phyloP scores from a whole-genome alignment of 1,140 invertebrate genomes.

The Zaprionus nigranus region DNA sequence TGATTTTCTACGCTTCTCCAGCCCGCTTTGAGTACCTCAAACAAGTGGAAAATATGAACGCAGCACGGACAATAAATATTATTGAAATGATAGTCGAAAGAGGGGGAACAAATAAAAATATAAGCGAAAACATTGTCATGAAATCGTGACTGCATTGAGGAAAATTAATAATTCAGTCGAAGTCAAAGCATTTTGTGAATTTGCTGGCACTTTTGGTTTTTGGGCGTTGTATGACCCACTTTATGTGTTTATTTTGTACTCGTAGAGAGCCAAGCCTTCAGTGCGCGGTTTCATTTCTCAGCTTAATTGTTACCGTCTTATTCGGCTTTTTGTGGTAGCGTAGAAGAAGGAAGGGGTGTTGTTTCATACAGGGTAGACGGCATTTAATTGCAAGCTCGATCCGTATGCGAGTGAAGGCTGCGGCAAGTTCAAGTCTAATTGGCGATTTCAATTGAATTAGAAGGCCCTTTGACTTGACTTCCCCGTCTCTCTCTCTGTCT shows the following conservation, averaged over 20 bases:
- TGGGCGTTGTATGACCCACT: slow-evolving; percentile 68
- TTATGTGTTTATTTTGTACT: slow-evolving; percentile 33
- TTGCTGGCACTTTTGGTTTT: slow-evolving; percentile 28
- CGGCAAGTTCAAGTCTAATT: slow-evolving; percentile 42
- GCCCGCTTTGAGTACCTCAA: slow-evolving; percentile 44
- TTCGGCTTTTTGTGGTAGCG: background rate
- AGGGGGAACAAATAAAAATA: slow-evolving; percentile 42
- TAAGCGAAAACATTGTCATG: slow-evolving; percentile 57
- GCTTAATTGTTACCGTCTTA: slow-evolving; percentile 30
- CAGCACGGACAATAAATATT: slow-evolving; percentile 19
- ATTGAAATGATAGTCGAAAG: slow-evolving; percentile 15
- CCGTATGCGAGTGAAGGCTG: no score
- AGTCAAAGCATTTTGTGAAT: slow-evolving; percentile 12
- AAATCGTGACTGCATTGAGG: slow-evolving; percentile 67
- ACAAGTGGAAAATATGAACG: slow-evolving; percentile 49
- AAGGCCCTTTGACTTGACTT: slow-evolving; percentile 16
- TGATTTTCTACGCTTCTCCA: slow-evolving; percentile 9
- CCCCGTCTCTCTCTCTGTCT: background rate
- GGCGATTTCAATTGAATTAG: slow-evolving; percentile 28
- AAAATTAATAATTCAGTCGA: slow-evolving; percentile 36
- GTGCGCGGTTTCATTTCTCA: slow-evolving; percentile 43
- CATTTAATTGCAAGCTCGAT: slow-evolving; percentile 28
- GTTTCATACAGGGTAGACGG: background rate
- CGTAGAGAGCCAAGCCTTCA: slow-evolving; percentile 39
- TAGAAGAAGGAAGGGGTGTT: background rate